Percentiles rank a stretch among this genome's conserved stretches.
Conservation (phyloP, 1,140 invertebrate species). For the Drosophila insularis region DNA sequence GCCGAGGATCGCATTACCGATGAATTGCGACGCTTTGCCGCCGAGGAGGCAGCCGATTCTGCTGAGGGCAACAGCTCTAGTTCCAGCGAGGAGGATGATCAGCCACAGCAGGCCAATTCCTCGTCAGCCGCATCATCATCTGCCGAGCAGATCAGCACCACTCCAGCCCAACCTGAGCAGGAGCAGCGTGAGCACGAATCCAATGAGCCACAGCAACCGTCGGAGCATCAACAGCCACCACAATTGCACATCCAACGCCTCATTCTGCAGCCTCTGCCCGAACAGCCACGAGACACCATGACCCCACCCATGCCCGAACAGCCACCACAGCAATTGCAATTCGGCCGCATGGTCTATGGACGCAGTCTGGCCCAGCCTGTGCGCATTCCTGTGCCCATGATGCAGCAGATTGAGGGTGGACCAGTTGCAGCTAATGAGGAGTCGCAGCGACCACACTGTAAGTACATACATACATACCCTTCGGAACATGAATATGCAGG, state of each 20-base stretch:
- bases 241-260: constrained; percentile 70
- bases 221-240: constrained; percentile 52
- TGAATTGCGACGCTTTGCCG: constrained; percentile 81
- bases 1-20: constrained; percentile 83
- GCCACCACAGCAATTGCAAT: constrained; percentile 73
- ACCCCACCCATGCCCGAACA: constrained; percentile 80
- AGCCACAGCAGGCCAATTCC: constrained; percentile 21
- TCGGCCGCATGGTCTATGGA: constrained; percentile 83
- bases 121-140: constrained; percentile 18
- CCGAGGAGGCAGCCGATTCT: constrained; percentile 79
- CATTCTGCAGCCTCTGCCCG: constrained; percentile 77
- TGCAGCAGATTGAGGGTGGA: constrained; percentile 79
- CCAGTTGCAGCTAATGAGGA: constrained; percentile 77
- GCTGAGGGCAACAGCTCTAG: constrained; percentile 57
- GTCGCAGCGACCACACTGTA: constrained; percentile 85
- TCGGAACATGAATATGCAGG: no score
- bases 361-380: constrained; percentile 83
- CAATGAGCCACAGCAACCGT: constrained; percentile 65
- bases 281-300: constrained; percentile 82
- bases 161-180: constrained; percentile 31
- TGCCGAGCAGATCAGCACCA: constrained; percentile 44
- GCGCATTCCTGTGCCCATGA: constrained; percentile 84
- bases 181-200: constrained; percentile 41
- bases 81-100: constrained; percentile 79
- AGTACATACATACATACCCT: constrained; percentile 48